Evolutionary conservation across 2,113 vertebrate genomes (phyloP).

Genomic region (Speoplatyrhinus poulsoni): DNA sequence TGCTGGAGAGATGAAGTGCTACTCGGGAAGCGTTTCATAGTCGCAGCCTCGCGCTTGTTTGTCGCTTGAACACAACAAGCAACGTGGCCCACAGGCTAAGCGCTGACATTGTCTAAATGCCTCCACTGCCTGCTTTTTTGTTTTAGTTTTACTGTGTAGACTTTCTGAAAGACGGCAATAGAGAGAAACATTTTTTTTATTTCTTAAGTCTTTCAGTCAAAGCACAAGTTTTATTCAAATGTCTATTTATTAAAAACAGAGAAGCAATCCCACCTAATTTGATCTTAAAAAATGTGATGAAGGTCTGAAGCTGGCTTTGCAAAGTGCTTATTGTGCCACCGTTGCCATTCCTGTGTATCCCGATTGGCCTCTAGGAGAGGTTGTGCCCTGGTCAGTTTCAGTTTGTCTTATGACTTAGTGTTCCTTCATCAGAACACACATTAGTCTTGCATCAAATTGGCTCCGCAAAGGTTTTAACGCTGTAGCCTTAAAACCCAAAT

Average conservation of each 20-base stretch:
- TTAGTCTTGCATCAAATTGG: slow-evolving; percentile 47
- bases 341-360: slow-evolving; percentile 70
- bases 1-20: slow-evolving; percentile 31
- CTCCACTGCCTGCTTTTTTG: slow-evolving; percentile 34
- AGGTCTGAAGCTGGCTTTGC: slow-evolving; percentile 66
- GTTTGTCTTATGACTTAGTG: slow-evolving; percentile 73
- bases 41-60: slow-evolving; percentile 50
- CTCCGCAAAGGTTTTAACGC: slow-evolving; percentile 28
- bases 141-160: slow-evolving; percentile 27
- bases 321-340: slow-evolving; percentile 73
- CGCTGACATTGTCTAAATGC: slow-evolving; percentile 75
- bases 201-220: too few species aligned
- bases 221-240: too few species aligned
- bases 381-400: slow-evolving; percentile 72
- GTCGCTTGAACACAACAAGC: slow-evolving; percentile 42
- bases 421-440: slow-evolving; percentile 18
- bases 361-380: slow-evolving; percentile 69
- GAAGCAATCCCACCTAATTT: too few species aligned
- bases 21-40: slow-evolving; percentile 37
- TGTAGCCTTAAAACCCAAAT: slow-evolving; percentile 26
- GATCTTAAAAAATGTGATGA: slow-evolving; percentile 12
- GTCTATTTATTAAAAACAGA: too few species aligned
- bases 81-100: slow-evolving; percentile 44
- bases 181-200: background rate
- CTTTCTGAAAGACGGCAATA: slow-evolving; percentile 28